phyloP scores from a whole-genome alignment of 2,888 invertebrate species.

The Mesorhabditis sp. region DNA sequence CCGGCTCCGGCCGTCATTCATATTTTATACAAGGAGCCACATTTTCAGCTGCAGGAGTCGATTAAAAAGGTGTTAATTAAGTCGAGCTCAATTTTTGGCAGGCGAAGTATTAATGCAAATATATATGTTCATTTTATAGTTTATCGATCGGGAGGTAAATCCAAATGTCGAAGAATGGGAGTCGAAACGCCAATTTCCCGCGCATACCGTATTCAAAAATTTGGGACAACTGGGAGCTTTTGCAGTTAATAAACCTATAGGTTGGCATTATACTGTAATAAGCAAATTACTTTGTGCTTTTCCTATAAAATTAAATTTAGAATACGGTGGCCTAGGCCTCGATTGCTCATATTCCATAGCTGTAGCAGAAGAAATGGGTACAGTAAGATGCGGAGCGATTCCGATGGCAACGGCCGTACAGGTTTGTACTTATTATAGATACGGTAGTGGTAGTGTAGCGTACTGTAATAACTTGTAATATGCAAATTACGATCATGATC shows the following conservation, averaged over 20 bases:
- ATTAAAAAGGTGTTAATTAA: constrained; percentile 12
- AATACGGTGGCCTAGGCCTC: constrained; percentile 65
- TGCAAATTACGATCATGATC: background rate
- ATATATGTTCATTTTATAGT: constrained; percentile 17
- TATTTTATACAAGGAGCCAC: constrained; percentile 13
- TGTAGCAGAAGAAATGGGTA: constrained; percentile 64
- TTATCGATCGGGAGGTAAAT: constrained; percentile 62
- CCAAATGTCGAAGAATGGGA: constrained; percentile 66
- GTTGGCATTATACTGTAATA: constrained; percentile 41
- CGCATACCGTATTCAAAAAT: constrained; percentile 64
- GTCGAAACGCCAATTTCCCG: constrained; percentile 61
- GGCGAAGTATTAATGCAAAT: background rate
- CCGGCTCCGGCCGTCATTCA: background rate
- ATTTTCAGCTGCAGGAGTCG: constrained; percentile 13
- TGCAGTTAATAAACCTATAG: constrained; percentile 63
- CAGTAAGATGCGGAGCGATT: constrained; percentile 63
- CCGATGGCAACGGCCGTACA: constrained; percentile 65
- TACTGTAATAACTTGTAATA: background rate
- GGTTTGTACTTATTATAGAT: constrained; percentile 43
- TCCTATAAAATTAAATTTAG: constrained; percentile 48
- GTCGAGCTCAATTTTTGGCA: background rate
- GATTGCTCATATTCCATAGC: constrained; percentile 65
- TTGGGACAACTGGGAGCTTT: constrained; percentile 64
- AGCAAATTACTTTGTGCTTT: background rate
- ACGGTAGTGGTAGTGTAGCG: no score